Conservation (phyloP, 2,888 invertebrate species). For the Papilio demoleus region DNA sequence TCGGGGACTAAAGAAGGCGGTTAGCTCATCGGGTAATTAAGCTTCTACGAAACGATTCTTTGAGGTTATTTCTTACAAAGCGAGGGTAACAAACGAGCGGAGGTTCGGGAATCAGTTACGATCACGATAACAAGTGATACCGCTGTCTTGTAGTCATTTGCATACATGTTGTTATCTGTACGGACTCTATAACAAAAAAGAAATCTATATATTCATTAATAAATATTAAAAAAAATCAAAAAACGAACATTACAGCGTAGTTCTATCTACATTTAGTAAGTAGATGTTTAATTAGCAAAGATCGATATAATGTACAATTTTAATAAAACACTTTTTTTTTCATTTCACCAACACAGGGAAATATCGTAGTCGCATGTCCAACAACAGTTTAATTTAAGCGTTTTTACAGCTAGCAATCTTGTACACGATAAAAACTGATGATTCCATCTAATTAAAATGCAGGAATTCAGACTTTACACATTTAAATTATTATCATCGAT, state of each 20-base stretch:
- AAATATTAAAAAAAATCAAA: background rate
- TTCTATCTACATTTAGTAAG: background rate
- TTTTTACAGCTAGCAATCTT: background rate
- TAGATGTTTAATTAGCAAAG: background rate
- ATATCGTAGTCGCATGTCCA: background rate
- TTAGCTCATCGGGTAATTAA: conserved; percentile 32
- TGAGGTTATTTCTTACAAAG: conserved; percentile 17
- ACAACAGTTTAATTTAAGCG: background rate
- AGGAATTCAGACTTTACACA: conserved; percentile 23
- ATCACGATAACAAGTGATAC: conserved; percentile 10
- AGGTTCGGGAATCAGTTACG: conserved; percentile 9
- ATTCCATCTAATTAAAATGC: conserved; percentile 19
- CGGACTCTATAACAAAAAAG: background rate
- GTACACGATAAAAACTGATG: background rate
- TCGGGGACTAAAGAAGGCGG: conserved; percentile 27
- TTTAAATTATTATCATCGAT: conserved; percentile 36
- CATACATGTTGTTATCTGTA: background rate
- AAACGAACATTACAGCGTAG: background rate
- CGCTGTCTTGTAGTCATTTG: background rate
- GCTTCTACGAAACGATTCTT: conserved; percentile 25
- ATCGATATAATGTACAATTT: too few relatives aligned
- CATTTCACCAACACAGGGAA: background rate
- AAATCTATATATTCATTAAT: background rate
- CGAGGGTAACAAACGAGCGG: conserved; percentile 18
- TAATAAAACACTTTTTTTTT: too few relatives aligned